Evolutionary conservation across 2,888 invertebrate species (phyloP), one percentile per base, ranked within the genome.

Genomic region (Amphipoea oculea): DNA sequence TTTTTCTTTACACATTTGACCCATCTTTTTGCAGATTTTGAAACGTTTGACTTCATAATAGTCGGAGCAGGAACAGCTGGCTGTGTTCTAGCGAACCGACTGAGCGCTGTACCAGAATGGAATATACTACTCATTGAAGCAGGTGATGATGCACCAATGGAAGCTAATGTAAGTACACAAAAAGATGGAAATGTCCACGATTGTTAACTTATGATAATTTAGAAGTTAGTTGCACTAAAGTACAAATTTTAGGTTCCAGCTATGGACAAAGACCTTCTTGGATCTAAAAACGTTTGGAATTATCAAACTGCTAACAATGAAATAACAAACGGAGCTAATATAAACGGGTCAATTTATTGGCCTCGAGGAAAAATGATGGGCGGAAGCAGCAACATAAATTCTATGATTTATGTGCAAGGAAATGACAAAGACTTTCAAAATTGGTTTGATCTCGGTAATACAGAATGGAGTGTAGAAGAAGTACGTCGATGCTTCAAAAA

Each of bases 201-300:
- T 63, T 63, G 12, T 60, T 12, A n/a, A 63, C 17, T 29, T 36
- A 36, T 17, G 36, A 36, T 5, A 45, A n/a, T 3, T 9, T 45
- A 5, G n/a, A n/a, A 36, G 4, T 0, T 12, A n/a, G 12, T 14
- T 11, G 2, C 36, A 1, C 14, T 76, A 51, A 63, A 20, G 9
- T 76, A 14, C 7, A 20, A 71, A 2, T 87, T 88, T 42, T 79
- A 94, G 94, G 83, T 94, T 79, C 94, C 94, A 60, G 81, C 71
- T 7, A 66, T 92, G 20, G 81, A 89, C 29, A 76, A 51, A 36
- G 40, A 48, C 0, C 54, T 94, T n/a, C 0, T 36, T 88, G 60
- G 48, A 66, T 97, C 92, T 12, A 76, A 87, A 90, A 94, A 98
- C 78, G 99, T 99, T 92, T 99, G 99, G 99, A 99, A 93, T 98